Percentiles rank a stretch among this genome's conserved stretches.
Conservation (phyloP, 1,140 invertebrate species). For the Hermatobates lingyangjiaoensis region DNA sequence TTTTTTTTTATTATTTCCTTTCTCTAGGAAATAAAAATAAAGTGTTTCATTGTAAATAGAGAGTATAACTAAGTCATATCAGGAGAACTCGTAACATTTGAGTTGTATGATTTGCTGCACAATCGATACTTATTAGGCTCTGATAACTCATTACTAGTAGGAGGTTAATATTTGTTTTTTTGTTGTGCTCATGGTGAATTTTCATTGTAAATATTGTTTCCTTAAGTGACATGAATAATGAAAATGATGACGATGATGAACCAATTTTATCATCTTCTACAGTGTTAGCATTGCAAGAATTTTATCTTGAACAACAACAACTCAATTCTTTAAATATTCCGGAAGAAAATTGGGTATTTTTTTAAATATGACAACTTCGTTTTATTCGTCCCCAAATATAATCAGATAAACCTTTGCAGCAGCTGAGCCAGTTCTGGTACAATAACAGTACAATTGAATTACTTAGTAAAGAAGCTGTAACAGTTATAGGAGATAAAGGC, state of each 20-base stretch:
- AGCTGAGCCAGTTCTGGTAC: slow-evolving; percentile 96
- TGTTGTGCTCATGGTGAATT: no score
- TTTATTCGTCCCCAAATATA: not conserved
- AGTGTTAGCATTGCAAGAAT: slow-evolving; percentile 59
- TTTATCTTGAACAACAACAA: slow-evolving; percentile 50
- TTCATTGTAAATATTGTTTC: no score
- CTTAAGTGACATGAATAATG: no score
- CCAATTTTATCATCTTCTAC: slow-evolving; percentile 48
- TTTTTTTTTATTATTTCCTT: no score
- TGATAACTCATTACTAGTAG: no score
- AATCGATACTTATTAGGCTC: no score
- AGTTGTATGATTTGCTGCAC: no score
- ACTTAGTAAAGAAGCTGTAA: slow-evolving; percentile 42
- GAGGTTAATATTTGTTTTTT: no score
- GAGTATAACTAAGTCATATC: no score
- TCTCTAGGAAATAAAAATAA: no score
- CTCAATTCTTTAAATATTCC: slow-evolving; percentile 24
- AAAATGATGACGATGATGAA: slow-evolving; percentile 43
- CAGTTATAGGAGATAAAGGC: slow-evolving; percentile 30
- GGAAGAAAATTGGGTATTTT: slow-evolving; percentile 65
- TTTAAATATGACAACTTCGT: not conserved
- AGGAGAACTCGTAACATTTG: no score
- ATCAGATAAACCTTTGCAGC: slow-evolving; percentile 37
- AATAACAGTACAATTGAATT: slow-evolving; percentile 49
- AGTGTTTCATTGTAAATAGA: no score